These are phyloP conservation scores for Clitarchus hookeri DNA, from an alignment of 2,888 invertebrate genomes.

Conservation along the genomic window DNA sequence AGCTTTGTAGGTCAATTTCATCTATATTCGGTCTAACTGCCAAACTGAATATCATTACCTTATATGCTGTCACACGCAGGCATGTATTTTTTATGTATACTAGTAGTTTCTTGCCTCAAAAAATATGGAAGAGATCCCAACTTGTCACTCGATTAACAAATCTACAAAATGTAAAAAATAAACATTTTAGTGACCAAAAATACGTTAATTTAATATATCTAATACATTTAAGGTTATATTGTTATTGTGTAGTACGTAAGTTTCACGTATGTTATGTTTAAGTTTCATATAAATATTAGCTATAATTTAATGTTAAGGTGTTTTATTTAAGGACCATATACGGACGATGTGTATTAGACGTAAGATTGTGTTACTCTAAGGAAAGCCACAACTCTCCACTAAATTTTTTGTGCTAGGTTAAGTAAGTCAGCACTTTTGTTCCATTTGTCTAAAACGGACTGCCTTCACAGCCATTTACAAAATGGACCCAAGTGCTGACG, in stretches of 20 bases:
- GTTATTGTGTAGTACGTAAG: background rate
- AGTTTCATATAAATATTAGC: background rate
- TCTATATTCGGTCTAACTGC: background rate
- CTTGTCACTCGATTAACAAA: background rate
- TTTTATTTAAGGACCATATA: background rate
- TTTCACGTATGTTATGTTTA: background rate
- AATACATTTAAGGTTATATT: background rate
- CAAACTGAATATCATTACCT: background rate
- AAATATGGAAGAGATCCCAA: background rate
- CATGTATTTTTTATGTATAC: background rate
- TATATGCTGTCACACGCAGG: background rate
- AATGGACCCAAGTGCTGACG: background rate
- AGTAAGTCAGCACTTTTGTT: background rate
- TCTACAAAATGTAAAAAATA: background rate
- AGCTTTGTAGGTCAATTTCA: background rate
- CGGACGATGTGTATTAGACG: background rate
- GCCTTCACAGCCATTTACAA: background rate
- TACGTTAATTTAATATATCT: background rate
- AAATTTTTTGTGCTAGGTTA: slow-evolving; percentile 2
- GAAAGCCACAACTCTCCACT: background rate
- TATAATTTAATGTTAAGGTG: background rate
- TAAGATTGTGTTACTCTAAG: background rate
- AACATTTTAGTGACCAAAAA: background rate
- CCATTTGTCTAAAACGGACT: background rate
- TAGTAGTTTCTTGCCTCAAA: background rate